Evolutionary conservation across 1,140 invertebrate genomes (phyloP).

Genomic region (Homalodisca vitripennis): DNA sequence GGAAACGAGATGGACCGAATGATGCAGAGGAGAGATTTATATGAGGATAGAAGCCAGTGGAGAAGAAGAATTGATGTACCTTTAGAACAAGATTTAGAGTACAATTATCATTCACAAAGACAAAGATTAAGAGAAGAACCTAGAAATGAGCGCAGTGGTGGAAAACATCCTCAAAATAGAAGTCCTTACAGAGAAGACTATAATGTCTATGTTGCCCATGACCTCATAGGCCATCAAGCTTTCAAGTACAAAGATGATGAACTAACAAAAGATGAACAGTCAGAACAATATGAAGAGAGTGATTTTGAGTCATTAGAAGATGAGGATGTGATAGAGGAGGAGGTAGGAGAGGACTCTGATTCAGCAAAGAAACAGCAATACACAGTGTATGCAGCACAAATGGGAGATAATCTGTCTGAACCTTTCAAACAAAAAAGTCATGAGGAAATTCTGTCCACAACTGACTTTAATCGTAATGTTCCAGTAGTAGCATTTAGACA

Average conservation of each 20-base stretch:
- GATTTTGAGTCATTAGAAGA: neutral
- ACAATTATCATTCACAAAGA: too few relatives aligned
- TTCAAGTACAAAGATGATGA: neutral
- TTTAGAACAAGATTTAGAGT: too few relatives aligned
- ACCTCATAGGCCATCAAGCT: neutral
- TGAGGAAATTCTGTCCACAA: neutral
- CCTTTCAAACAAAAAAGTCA: neutral
- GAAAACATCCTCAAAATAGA: too few relatives aligned
- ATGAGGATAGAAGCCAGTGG: too few relatives aligned
- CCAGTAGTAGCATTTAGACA: conserved; percentile 5
- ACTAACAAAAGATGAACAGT: neutral
- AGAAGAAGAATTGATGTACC: too few relatives aligned
- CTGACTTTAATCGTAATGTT: neutral
- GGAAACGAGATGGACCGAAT: too few relatives aligned
- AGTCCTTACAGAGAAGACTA: too few relatives aligned
- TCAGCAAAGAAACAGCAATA: neutral
- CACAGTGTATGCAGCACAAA: neutral
- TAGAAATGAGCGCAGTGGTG: too few relatives aligned
- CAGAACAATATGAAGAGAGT: neutral
- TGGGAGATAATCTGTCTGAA: neutral
- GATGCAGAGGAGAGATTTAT: too few relatives aligned
- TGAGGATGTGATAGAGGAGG: neutral
- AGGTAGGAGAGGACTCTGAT: neutral
- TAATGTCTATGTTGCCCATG: neutral
- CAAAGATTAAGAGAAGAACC: too few relatives aligned